These are phyloP conservation scores for Bombus superbus DNA, from an alignment of 1,140 invertebrate genomes.

Conservation along the genomic window DNA sequence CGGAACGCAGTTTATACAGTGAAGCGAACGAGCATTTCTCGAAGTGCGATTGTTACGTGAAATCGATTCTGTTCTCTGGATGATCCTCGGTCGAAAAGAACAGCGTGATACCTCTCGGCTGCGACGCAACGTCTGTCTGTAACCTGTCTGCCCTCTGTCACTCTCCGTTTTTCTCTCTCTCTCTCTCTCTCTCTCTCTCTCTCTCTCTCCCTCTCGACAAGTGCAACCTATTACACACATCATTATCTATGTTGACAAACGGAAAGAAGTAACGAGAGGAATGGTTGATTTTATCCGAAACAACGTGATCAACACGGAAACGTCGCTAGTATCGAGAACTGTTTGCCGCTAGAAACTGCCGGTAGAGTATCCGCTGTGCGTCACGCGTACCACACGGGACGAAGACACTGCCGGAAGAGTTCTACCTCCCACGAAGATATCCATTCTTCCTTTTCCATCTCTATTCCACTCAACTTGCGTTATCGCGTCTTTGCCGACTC, in stretches of 20 bases:
- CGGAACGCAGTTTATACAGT: background rate
- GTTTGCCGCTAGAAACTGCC: slow-evolving; percentile 14
- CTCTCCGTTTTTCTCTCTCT: background rate
- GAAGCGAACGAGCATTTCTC: slow-evolving; percentile 7
- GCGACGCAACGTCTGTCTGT: background rate
- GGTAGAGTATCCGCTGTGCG: slow-evolving; percentile 39
- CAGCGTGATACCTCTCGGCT: slow-evolving; percentile 13
- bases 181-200: too few relatives aligned
- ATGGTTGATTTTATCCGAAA: slow-evolving; percentile 12
- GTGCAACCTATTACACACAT: background rate
- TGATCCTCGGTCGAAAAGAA: background rate
- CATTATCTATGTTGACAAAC: background rate
- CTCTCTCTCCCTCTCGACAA: background rate
- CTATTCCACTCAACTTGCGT: background rate
- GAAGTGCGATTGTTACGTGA: slow-evolving; percentile 16
- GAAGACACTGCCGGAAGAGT: slow-evolving; percentile 40
- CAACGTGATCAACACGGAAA: background rate
- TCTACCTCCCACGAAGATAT: slow-evolving; percentile 48
- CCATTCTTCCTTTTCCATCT: background rate
- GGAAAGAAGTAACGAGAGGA: slow-evolving; percentile 3
- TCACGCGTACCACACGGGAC: slow-evolving; percentile 46
- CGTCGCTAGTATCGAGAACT: slow-evolving; percentile 9
- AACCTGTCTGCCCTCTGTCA: background rate
- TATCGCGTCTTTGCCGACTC: background rate
- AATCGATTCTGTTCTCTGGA: background rate